phyloP scores from a whole-genome alignment of 2,113 vertebrate genomes.

The Oreochromis aureus region DNA sequence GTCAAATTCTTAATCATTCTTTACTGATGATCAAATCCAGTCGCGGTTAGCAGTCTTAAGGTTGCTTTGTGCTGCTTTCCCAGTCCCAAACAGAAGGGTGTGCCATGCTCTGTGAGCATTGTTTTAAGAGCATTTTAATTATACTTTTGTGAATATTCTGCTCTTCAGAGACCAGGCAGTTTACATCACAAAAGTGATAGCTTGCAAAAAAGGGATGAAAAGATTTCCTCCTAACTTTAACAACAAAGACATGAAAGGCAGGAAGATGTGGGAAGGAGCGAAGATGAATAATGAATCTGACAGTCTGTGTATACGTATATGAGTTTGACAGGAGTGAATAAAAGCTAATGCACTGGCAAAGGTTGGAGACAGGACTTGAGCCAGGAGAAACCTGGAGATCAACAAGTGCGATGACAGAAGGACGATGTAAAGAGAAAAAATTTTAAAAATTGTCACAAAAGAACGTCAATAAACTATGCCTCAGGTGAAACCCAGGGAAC shows the following conservation, averaged over 20 bases:
- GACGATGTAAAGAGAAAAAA: not conserved
- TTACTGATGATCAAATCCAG: not conserved
- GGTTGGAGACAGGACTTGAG: not conserved
- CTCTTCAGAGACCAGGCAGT: not conserved
- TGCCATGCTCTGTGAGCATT: constrained; percentile 24
- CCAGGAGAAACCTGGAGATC: not conserved
- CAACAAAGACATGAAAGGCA: not conserved
- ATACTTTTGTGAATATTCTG: constrained; percentile 12
- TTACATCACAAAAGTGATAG: not conserved
- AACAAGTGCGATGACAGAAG: not conserved
- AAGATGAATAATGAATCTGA: not conserved
- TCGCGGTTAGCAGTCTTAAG: not conserved
- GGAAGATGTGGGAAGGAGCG: not conserved
- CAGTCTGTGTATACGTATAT: not conserved
- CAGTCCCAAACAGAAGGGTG: constrained; percentile 48
- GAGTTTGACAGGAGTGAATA: not conserved
- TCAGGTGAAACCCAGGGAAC: not conserved
- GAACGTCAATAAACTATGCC: not conserved
- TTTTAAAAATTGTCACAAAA: not conserved
- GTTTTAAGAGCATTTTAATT: constrained; percentile 37
- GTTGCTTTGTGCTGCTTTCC: constrained; percentile 13
- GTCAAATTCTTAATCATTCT: constrained; percentile 7
- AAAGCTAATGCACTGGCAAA: not conserved
- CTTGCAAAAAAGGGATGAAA: not conserved
- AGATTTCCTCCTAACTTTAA: not conserved